Conservation (phyloP, 2,113 vertebrate genomes). For the Antigone vipio region DNA sequence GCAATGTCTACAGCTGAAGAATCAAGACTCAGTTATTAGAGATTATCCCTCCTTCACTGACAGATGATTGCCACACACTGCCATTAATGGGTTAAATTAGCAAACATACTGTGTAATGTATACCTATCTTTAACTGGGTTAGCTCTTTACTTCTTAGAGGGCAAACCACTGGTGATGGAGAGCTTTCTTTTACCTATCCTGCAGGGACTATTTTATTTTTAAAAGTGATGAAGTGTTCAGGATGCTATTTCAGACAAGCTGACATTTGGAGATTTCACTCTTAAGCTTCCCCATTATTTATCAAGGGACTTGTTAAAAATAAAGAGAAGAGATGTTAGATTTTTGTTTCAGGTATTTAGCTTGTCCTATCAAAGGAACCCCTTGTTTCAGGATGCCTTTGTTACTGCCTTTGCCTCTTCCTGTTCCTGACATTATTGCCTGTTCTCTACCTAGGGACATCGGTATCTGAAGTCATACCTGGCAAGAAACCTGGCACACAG, state of each 20-base stretch:
- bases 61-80: neutral
- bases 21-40: neutral
- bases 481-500: constrained; percentile 33
- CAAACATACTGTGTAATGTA: neutral
- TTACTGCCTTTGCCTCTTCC: neutral
- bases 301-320: constrained; percentile 56
- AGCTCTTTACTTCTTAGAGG: neutral
- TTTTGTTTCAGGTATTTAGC: constrained; percentile 45
- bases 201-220: neutral
- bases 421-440: constrained; percentile 6
- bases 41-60: neutral
- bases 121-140: neutral
- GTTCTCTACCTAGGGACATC: constrained; percentile 11
- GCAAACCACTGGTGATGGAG: neutral
- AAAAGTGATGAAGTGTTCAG: constrained; percentile 12
- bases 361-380: constrained; percentile 32
- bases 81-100: neutral
- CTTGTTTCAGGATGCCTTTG: constrained; percentile 8
- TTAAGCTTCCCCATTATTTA: constrained; percentile 8
- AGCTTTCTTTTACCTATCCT: neutral
- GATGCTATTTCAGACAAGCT: constrained; percentile 4
- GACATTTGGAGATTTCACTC: constrained; percentile 14
- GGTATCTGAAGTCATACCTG: constrained; percentile 30
- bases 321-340: neutral
- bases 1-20: neutral